A percentile compares a stretch with the other conserved stretches of the same genome.
These are phyloP conservation scores for Drosophila monieri DNA, from an alignment of 2,888 invertebrate genomes.

Conservation along the genomic window DNA sequence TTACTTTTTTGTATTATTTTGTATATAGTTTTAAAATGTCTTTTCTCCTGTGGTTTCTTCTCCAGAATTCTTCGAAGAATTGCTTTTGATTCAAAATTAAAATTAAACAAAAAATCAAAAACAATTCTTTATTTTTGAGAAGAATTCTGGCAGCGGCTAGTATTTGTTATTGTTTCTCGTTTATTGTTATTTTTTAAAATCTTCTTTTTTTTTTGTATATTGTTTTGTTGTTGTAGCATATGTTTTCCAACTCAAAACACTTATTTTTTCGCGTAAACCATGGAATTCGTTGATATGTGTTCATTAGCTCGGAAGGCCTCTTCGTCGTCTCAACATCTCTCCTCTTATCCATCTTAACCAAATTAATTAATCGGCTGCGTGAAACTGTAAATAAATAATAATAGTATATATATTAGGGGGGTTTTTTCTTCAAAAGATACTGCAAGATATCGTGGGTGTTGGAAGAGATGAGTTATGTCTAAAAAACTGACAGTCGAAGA, in stretches of 20 bases:
- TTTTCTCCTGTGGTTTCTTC: slow-evolving; percentile 17
- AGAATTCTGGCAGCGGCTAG: slow-evolving; percentile 33
- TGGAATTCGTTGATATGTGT: slow-evolving; percentile 72
- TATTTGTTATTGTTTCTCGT: slow-evolving; percentile 33
- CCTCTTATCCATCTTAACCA: slow-evolving; percentile 20
- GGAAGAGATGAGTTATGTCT: slow-evolving; percentile 3
- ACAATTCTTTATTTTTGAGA: background rate
- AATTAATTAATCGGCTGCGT: slow-evolving; percentile 46
- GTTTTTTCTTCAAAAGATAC: background rate
- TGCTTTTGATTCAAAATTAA: background rate
- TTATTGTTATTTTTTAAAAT: slow-evolving; percentile 6
- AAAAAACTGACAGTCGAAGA: background rate
- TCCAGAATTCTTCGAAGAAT: slow-evolving; percentile 8
- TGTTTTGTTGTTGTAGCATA: slow-evolving; percentile 32
- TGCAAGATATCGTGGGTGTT: background rate
- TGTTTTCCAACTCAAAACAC: slow-evolving; percentile 50
- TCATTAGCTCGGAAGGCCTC: slow-evolving; percentile 62
- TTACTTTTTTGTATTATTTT: slow-evolving; percentile 6
- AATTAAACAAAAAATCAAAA: background rate
- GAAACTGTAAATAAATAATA: slow-evolving; percentile 48
- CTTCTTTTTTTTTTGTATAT: slow-evolving; percentile 17
- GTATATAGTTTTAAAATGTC: slow-evolving; percentile 25
- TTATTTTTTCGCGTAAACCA: slow-evolving; percentile 28
- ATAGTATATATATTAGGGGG: background rate
- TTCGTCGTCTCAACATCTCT: slow-evolving; percentile 22